Base-by-base conservation (phyloP, 2,113 vertebrate species). In the Laticauda laticaudata region DNA sequence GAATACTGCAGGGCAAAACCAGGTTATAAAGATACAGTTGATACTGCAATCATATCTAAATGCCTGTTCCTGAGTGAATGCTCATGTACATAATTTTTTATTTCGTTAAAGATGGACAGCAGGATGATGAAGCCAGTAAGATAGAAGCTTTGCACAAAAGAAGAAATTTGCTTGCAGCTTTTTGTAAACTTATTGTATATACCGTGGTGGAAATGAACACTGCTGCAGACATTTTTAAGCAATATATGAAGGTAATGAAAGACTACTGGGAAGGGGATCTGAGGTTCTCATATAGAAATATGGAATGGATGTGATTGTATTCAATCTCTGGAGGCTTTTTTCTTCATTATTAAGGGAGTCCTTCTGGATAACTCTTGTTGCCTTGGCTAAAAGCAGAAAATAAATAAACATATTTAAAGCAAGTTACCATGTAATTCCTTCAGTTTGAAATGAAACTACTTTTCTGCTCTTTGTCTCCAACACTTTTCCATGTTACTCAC, bases 101-200 rank as follows among this genome's bases (percentile, higher is more conserved):
- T n/a, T 93, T 29, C 4, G 3, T 69, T 69, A 69, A 69, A 99
- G 99, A 99, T 97, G 99, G 99, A 90, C 99, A 99, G 95, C 99
- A 99, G 95, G 99, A 99, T 34, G 99, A 99, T 64, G 99, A 99
- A 97, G 99, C 99, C 53, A 98, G 98, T 94, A 99, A 99, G 97
- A 99, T 99, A 87, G 99, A 99, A 98, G 99, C 99, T 29, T 97
- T 99, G 95, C 99, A 99, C 97, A 99, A 99, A 97, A 99, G 99
- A 95, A 98, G 99, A 97, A 99, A 99, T 96, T 98, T 99, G 85
- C 98, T 99, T 94, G 99, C 99, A 94, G 99, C 98, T 91, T 99
- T 99, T 97, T 99, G 99, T 97, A 99, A 99, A 97, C 98, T 99
- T 86, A 99, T 99, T 97, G 99, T 99, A 94, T 99, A 99, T 97